Evolutionary conservation across 30 jellyfish, hydroid and myxozoan genomes (phyloP), one percentile per base, ranked within the genome.

Genomic region (Catostylus mosaicus): DNA sequence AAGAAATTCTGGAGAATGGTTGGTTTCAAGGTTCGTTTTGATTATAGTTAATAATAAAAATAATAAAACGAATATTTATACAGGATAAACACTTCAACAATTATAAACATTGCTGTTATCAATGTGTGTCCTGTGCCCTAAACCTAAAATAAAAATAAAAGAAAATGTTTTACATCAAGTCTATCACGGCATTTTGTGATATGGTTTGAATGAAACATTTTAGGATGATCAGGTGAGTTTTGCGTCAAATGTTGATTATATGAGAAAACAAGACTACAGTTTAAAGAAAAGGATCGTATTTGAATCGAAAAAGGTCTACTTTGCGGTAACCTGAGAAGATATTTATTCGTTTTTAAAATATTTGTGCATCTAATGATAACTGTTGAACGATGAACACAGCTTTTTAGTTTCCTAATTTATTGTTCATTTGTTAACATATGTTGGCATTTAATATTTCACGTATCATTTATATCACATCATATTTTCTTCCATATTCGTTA

Each of bases 21-120:
- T 69, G 85, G 86, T 82, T 68, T 38, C n/a, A 66, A 45, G 92
- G 92, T 82, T 4, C 11, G 84, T 30, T 5, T 20, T 29, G 24
- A n/a, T 40, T 24, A 0, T 24, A 40, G 6, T 46, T 3, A 20
- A 1, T 6, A 5, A 30, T 71, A 20, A 5, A 16, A 9, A 34
- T 9, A 11, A 9, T 32, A n/a, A 11, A 69, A 3, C 37, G 24
- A 9, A 5, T 12, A 40, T 11, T 30, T 24, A 31, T 12, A 4
- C 23, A 10, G 3, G 6, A 9, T 68, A 2, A 3, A 38, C 34
- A 24, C 11, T 3, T 11, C 45, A 3, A 14, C 3, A 12, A 10
- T 32, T 31, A 3, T 11, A 19, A 19, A 48, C 7, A 5, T 32
- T 31, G 9, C 23, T 24, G 48, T 3, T 14, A n/a, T n/a, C n/a